These are phyloP conservation scores for Iguana delicatissima DNA, from an alignment of 2,797 vertebrate species.

Conservation along the genomic window DNA sequence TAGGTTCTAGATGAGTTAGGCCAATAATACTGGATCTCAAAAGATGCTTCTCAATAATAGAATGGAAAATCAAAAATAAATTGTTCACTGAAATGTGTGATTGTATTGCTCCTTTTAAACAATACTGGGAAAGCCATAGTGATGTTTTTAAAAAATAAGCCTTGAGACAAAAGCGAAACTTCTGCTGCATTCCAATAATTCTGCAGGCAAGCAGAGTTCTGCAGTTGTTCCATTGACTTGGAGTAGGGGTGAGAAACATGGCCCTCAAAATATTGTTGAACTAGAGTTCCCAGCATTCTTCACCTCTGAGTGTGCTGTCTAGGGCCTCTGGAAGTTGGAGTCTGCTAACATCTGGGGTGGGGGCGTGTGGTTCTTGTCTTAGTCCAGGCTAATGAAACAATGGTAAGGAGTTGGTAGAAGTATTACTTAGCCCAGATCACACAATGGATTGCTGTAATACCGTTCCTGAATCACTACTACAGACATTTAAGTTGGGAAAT, in stretches of 20 bases:
- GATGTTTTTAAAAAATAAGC: background rate
- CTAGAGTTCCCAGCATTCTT: no score
- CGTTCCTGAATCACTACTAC: slow-evolving; percentile 12
- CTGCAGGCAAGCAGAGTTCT: background rate
- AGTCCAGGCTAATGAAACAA: background rate
- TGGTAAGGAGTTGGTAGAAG: background rate
- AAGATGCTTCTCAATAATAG: background rate
- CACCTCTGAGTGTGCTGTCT: background rate
- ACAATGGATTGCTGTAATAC: background rate
- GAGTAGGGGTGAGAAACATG: background rate
- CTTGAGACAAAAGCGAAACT: background rate
- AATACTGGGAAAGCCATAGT: background rate
- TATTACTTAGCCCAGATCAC: background rate
- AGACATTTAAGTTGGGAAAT: slow-evolving; percentile 27
- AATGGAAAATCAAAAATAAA: background rate
- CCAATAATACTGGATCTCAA: background rate
- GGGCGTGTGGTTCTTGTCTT: background rate
- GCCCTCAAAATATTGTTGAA: no score
- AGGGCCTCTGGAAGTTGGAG: background rate
- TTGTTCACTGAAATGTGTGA: background rate
- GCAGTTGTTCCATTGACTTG: background rate
- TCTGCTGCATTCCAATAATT: background rate
- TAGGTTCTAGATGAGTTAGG: background rate
- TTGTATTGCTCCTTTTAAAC: background rate
- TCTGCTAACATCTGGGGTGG: background rate